Base-by-base conservation (phyloP, 1,140 invertebrate genomes). In the Nasonia vitripennis region DNA sequence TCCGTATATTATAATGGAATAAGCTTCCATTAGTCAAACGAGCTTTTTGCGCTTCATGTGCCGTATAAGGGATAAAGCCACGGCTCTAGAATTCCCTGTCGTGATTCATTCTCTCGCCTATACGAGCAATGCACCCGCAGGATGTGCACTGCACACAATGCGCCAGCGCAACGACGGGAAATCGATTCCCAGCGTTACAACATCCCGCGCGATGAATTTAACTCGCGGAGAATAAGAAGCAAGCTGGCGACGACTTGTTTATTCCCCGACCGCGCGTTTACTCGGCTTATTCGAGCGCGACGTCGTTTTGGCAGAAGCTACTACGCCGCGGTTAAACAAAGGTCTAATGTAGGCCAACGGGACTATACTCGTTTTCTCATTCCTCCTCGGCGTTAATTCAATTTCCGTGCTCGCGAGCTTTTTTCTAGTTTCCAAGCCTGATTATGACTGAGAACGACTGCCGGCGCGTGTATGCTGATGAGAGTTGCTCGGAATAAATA, bases 11-110 rank as follows among this genome's bases (percentile, higher is more conserved):
- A 71, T 71, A 48, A 78, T 78, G 9, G 45, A 78, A 78, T 78
- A 51, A 78, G n/a, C n/a, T 12, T 78, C 75, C 41, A 79, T 62
- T 79, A 79, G 27, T 37, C 27, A 67, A 79, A 79, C 62, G 27
- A 79, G 31, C 4, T 67, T 62, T 79, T 79, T 79, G 73, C 73
- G 20, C 55, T 62, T 62, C 17, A n/a, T 9, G 20, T n/a, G 34
- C 34, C 5, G 34, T 20, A 27, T 27, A 62, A 17, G 34, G 34
- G 34, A n/a, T 17, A n/a, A 62, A 62, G 55, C 7, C 55, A 17
- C 6, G 17, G 17, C 55, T n/a, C 12, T 17, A 20, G 55, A 62
- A 62, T 62, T 55, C 17, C 1, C 51, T n/a, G 20, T 20, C 7
- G 55, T 62, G 55, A 62, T 62, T 62, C 20, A 62, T 62, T 62